phyloP scores from a whole-genome alignment of 1,140 invertebrate genomes.

The Teleopsis dalmanni region DNA sequence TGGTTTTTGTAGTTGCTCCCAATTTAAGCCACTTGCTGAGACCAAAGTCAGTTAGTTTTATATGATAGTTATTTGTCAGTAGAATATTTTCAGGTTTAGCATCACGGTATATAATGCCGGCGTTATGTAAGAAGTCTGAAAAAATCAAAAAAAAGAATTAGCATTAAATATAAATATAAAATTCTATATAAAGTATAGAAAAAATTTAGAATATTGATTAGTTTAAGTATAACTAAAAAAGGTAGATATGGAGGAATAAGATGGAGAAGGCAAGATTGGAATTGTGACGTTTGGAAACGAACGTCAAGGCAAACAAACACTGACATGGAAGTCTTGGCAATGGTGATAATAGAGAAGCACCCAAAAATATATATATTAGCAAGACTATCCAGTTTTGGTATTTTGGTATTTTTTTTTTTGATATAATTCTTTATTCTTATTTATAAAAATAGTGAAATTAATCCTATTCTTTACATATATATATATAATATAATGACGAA shows the following conservation, averaged over 20 bases:
- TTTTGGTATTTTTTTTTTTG: too few species aligned
- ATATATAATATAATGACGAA: too few species aligned
- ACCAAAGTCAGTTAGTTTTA: slow-evolving; percentile 86
- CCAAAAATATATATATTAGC: too few species aligned
- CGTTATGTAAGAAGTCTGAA: slow-evolving; percentile 84
- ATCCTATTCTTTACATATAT: too few species aligned
- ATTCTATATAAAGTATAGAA: not conserved
- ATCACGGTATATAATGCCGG: slow-evolving; percentile 84
- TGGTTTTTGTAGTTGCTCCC: slow-evolving; percentile 68
- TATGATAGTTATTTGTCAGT: slow-evolving; percentile 69
- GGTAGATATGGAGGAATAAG: not conserved
- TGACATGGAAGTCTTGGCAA: too few species aligned
- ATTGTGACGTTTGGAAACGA: too few species aligned
- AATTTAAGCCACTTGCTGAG: slow-evolving; percentile 80
- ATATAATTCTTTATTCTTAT: too few species aligned
- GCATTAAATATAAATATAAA: not conserved
- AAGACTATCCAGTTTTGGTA: too few species aligned
- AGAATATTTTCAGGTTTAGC: slow-evolving; percentile 87
- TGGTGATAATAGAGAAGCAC: too few species aligned
- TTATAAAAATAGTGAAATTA: too few species aligned
- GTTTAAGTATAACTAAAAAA: not conserved
- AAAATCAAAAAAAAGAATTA: not conserved
- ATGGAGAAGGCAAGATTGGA: too few species aligned
- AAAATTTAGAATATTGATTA: not conserved
- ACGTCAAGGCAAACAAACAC: too few species aligned